Percentiles rank a stretch among this genome's conserved stretches.
These are phyloP conservation scores for Prosapia bicincta DNA, from an alignment of 2,888 invertebrate genomes.

Conservation along the genomic window DNA sequence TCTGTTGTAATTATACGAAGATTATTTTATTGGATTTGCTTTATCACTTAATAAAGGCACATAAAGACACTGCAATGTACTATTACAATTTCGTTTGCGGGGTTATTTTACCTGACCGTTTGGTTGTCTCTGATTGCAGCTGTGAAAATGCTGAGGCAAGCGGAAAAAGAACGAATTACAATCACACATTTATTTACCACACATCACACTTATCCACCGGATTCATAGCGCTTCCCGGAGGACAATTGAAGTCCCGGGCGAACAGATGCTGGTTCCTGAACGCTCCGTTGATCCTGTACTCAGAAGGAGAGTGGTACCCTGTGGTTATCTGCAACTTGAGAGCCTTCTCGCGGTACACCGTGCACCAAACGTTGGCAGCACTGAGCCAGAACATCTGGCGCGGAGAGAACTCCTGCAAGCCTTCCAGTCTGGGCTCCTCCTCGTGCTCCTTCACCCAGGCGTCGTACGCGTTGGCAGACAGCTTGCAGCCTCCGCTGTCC, in stretches of 20 bases:
- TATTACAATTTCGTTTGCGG: no score
- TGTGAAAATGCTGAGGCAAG: no score
- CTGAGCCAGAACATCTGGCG: not conserved
- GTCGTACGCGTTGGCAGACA: not conserved
- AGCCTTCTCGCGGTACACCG: not conserved
- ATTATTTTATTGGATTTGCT: no score
- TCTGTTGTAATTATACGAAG: no score
- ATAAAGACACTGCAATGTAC: no score
- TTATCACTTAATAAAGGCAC: no score
- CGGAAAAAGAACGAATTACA: no score
- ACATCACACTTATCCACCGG: slow-evolving; percentile 56
- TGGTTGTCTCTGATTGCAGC: no score
- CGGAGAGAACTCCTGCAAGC: slow-evolving; percentile 46
- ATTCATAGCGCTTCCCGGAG: slow-evolving; percentile 46
- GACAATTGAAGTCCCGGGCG: slow-evolving; percentile 57
- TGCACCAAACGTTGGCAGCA: not conserved
- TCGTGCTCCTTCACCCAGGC: not conserved
- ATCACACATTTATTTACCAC: slow-evolving; percentile 51
- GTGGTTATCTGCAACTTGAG: slow-evolving; percentile 12
- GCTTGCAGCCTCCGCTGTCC: not conserved
- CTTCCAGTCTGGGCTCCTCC: slow-evolving; percentile 41
- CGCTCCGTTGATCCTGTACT: slow-evolving; percentile 56
- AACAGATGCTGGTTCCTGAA: slow-evolving; percentile 58
- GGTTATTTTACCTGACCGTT: no score
- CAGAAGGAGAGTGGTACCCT: slow-evolving; percentile 47